Evolutionary conservation across 2,888 invertebrate genomes (phyloP).

Genomic region (Nephrotoma guestfalica): DNA sequence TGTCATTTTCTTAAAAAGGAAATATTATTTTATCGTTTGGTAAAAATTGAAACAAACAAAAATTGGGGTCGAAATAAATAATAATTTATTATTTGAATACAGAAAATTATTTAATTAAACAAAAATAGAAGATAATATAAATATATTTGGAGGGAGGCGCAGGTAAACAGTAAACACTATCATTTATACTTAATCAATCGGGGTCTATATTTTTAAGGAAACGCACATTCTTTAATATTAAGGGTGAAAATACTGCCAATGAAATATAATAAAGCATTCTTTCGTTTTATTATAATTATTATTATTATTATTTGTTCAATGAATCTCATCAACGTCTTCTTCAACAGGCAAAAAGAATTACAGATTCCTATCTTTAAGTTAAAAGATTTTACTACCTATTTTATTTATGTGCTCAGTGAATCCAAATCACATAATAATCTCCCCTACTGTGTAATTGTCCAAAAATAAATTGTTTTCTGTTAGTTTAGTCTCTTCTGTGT

Average conservation of each 20-base stretch:
- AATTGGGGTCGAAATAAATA: not conserved
- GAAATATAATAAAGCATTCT: not conserved
- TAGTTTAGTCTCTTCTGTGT: not conserved
- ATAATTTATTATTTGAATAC: not conserved
- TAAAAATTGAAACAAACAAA: not conserved
- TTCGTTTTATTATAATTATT: not conserved
- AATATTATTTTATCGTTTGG: not conserved
- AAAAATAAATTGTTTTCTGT: not conserved
- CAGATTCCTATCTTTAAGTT: not conserved
- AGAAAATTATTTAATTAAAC: not conserved
- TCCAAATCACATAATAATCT: not conserved
- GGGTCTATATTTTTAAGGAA: not conserved
- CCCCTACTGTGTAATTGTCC: not conserved
- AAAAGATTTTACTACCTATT: not conserved
- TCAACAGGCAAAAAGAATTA: not conserved
- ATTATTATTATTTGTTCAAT: not conserved
- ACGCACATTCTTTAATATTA: not conserved
- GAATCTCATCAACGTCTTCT: not conserved
- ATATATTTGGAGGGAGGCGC: not conserved
- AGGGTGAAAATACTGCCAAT: not conserved
- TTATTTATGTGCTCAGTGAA: not conserved
- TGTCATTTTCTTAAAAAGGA: not conserved
- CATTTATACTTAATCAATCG: not conserved
- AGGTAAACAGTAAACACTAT: not conserved
- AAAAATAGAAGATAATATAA: not conserved